Evolutionary conservation across 2,113 vertebrate genomes (phyloP).

Genomic region (Uropsilus gracilis): DNA sequence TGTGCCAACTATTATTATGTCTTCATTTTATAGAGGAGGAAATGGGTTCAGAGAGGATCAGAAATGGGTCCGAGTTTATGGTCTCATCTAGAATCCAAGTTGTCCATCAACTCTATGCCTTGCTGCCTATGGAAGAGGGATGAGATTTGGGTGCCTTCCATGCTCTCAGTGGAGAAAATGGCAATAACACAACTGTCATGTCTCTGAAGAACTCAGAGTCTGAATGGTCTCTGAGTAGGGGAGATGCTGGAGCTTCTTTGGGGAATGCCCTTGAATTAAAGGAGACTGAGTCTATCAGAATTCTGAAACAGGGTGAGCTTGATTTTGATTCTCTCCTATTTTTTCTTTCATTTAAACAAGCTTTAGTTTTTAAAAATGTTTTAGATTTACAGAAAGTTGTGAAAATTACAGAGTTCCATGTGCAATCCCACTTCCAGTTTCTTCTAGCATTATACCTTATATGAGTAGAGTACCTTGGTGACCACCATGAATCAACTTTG

Average conservation of each 20-base stretch:
- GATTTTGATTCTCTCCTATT: neutral
- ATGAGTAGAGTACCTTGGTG: neutral
- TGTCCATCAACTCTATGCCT: too few species aligned
- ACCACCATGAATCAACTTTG: neutral
- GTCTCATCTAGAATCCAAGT: neutral
- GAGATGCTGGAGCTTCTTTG: neutral
- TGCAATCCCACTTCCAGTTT: neutral
- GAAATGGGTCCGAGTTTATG: neutral
- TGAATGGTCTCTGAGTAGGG: too few species aligned
- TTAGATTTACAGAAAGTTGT: neutral
- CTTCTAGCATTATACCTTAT: neutral
- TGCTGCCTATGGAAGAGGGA: rapidly evolving
- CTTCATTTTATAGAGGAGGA: slow-evolving; percentile 5
- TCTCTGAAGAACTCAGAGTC: neutral
- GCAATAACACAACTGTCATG: neutral
- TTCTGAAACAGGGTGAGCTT: neutral
- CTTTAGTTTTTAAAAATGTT: slow-evolving; percentile 10
- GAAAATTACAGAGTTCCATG: neutral
- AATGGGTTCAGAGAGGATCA: neutral
- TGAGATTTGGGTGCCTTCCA: neutral
- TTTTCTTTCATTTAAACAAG: neutral
- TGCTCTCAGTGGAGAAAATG: neutral
- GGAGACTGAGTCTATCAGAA: neutral
- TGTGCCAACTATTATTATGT: neutral
- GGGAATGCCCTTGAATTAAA: neutral